These are phyloP conservation scores for Telmatherina bonti DNA, from an alignment of 2,797 vertebrate genomes.

Conservation along the genomic window DNA sequence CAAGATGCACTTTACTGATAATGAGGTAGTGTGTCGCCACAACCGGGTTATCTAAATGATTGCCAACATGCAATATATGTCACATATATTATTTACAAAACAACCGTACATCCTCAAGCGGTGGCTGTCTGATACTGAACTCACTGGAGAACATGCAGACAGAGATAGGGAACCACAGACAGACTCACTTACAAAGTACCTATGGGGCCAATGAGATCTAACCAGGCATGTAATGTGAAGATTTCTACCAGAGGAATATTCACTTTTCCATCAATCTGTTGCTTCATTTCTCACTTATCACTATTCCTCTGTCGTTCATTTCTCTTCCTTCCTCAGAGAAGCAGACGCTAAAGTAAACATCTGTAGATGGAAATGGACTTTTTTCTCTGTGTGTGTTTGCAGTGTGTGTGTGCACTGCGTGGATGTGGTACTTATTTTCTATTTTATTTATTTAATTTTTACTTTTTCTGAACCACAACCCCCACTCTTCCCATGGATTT, in stretches of 20 bases:
- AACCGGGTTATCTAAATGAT: slow-evolving; percentile 25
- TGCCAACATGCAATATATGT: slow-evolving; percentile 28
- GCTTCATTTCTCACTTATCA: slow-evolving; percentile 54
- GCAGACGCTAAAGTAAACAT: slow-evolving; percentile 69
- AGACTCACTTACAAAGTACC: slow-evolving; percentile 49
- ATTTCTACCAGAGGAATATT: slow-evolving; percentile 73
- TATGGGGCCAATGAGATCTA: slow-evolving; percentile 68
- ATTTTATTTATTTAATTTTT: slow-evolving; percentile 22
- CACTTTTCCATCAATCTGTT: slow-evolving; percentile 66
- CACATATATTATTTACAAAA: slow-evolving; percentile 36
- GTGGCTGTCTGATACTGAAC: slow-evolving; percentile 31
- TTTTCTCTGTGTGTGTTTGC: slow-evolving; percentile 43
- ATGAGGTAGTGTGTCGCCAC: slow-evolving; percentile 11
- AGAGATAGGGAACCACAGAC: slow-evolving; percentile 37
- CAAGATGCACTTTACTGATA: slow-evolving; percentile 7
- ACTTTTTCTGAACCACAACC: slow-evolving; percentile 41
- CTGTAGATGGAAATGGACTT: slow-evolving; percentile 70
- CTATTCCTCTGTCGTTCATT: slow-evolving; percentile 37
- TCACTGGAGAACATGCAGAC: slow-evolving; percentile 47
- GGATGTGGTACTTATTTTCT: neutral
- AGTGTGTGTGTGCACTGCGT: no score
- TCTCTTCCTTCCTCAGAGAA: slow-evolving; percentile 38
- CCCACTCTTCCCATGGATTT: slow-evolving; percentile 35
- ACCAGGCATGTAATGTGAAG: slow-evolving; percentile 69
- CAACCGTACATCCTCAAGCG: slow-evolving; percentile 22